Evolutionary conservation across 2,113 vertebrate species (phyloP).

Genomic region (Rhegmatorhina hoffmannsi): DNA sequence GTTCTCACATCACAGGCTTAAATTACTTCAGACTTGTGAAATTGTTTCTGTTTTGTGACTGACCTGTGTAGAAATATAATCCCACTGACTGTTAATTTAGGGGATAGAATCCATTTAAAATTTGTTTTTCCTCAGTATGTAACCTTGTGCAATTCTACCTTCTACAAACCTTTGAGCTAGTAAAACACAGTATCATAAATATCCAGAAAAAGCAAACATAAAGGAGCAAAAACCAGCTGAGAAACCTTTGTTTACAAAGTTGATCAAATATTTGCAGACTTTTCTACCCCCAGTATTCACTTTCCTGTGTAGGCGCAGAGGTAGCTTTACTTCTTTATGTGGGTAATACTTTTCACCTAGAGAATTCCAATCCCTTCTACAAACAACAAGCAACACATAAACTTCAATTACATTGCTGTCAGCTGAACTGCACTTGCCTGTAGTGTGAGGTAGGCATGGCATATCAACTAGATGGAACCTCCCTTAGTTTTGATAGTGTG

Average conservation of each 20-base stretch:
- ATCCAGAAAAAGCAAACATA: not conserved
- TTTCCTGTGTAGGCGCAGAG: not conserved
- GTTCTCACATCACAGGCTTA: constrained; percentile 10
- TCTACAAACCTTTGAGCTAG: not conserved
- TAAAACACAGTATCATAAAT: not conserved
- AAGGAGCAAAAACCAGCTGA: not conserved
- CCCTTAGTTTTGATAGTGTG: not conserved
- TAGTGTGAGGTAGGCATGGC: not conserved
- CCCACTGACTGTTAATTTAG: not conserved
- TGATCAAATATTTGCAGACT: not conserved
- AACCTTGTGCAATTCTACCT: not conserved
- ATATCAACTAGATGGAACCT: not conserved
- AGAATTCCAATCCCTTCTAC: not conserved
- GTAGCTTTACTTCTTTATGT: not conserved
- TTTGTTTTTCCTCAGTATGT: not conserved
- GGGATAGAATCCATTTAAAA: not conserved
- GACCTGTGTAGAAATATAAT: not conserved
- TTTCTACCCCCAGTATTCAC: not conserved
- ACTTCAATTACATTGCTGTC: not conserved
- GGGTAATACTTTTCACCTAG: not conserved
- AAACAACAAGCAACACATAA: not conserved
- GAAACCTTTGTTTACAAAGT: constrained; percentile 10
- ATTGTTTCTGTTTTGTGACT: not conserved
- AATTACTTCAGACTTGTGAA: not conserved
- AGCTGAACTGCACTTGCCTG: not conserved